phyloP scores from a whole-genome alignment of 2,888 invertebrate species.

The Pristionchus japonicus region DNA sequence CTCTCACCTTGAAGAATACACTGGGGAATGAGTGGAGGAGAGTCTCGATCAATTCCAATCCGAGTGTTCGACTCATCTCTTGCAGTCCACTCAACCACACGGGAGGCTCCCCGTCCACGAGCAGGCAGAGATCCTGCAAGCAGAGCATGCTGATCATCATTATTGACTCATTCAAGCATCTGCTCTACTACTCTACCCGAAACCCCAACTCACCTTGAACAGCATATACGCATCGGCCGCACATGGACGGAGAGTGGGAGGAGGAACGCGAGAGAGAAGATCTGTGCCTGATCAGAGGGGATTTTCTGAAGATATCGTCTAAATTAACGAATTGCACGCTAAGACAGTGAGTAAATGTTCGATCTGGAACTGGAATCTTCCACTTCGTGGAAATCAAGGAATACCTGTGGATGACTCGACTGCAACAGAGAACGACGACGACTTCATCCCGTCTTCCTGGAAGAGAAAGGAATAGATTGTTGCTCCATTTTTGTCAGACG shows the following conservation, averaged over 20 bases:
- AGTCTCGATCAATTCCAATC: constrained; percentile 92
- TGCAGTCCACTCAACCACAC: constrained; percentile 95
- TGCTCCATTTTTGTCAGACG: background rate
- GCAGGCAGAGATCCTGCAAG: constrained; percentile 94
- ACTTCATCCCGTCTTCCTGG: constrained; percentile 71
- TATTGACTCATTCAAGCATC: background rate
- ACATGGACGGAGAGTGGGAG: constrained; percentile 81
- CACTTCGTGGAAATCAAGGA: background rate
- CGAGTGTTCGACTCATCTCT: constrained; percentile 97
- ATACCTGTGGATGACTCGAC: background rate
- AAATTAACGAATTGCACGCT: no score
- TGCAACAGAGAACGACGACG: constrained; percentile 58
- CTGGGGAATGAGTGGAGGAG: constrained; percentile 83
- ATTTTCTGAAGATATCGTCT: background rate
- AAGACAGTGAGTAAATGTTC: no score
- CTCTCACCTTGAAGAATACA: constrained; percentile 77
- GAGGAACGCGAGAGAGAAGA: constrained; percentile 75
- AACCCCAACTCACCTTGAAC: constrained; percentile 84
- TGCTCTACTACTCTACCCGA: background rate
- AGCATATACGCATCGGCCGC: constrained; percentile 90
- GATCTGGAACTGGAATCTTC: background rate
- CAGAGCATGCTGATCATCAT: background rate
- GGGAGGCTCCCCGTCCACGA: constrained; percentile 96
- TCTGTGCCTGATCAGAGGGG: background rate
- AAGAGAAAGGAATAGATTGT: background rate